Percentiles rank a stretch among this genome's conserved stretches.
These are phyloP conservation scores for Tetramorium alpestre DNA, from an alignment of 1,140 invertebrate genomes.

Conservation along the genomic window DNA sequence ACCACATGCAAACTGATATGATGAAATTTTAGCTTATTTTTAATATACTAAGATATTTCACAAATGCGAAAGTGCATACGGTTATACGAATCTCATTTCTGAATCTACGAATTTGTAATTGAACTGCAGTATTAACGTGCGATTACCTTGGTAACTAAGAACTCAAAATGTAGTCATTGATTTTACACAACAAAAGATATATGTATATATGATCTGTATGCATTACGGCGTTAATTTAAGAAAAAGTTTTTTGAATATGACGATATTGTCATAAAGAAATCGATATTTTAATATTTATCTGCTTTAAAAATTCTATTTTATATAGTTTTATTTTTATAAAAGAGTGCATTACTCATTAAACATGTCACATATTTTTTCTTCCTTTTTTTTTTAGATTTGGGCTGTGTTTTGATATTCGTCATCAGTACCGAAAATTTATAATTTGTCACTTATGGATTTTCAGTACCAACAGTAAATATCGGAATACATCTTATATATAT, in stretches of 20 bases:
- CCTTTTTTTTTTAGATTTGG: not conserved
- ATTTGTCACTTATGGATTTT: too few relatives aligned
- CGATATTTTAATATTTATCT: not conserved
- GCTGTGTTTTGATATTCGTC: too few relatives aligned
- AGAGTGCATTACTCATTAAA: not conserved
- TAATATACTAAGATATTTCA: conserved; percentile 36
- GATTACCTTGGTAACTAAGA: not conserved
- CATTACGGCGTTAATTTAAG: not conserved
- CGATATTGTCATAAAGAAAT: not conserved
- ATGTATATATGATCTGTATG: conserved; percentile 4
- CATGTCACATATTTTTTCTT: not conserved
- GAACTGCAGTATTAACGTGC: conserved; percentile 26
- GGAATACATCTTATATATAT: not conserved
- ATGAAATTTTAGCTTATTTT: conserved; percentile 24
- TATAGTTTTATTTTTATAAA: conserved; percentile 42
- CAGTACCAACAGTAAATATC: too few relatives aligned
- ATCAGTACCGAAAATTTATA: too few relatives aligned
- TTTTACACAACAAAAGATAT: conserved; percentile 1
- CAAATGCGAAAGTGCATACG: not conserved
- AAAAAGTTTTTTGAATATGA: not conserved
- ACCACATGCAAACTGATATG: not conserved
- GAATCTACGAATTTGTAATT: conserved; percentile 48
- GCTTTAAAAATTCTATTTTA: conserved; percentile 14
- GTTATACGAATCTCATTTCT: conserved; percentile 61
- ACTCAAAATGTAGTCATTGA: conserved; percentile 10